Base-by-base conservation (phyloP, 2,797 vertebrate genomes). In the Lates japonicus region DNA sequence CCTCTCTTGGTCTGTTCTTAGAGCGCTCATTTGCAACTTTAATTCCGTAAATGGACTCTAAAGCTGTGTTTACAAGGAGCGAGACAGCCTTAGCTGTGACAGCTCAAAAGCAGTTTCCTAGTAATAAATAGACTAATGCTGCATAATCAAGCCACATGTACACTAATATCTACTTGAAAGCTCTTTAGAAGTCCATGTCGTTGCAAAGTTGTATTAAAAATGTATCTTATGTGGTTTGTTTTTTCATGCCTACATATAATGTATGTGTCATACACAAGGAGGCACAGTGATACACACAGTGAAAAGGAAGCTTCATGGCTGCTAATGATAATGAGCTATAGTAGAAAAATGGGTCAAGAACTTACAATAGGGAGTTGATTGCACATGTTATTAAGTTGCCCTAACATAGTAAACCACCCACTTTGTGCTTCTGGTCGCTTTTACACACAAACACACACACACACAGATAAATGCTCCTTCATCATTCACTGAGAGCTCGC, bases 1-100 rank as follows among this genome's bases (percentile, higher is more conserved):
- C 64, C 70, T 64, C 67, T 84, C 78, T 74, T 78, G 78, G 84
- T 83, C 76, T 85, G 84, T 90, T 87, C 80, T 80, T 70, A 41
- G 74, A 87, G 77, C 20, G 9, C 84, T 93, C 84, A 92, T 91
- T 93, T 92, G 87, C 91, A 91, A 91, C 89, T 92, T 90, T 93
- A 93, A 94, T 93, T 92, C 90, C 72, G 78, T 88, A 91, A 93
- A 95, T 91, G 90, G 91, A 92, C 87, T 90, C 88, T 69, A 90
- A 90, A 93, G 89, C 91, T 76, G 86, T 90, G 92, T 92, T 92
- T 92, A 93, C 88, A 87, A 70, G 84, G 66, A 82, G 70, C 29
- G 5, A 84, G 83, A 82, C 86, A 85, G 87, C 86, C 86, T 84
- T 70, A 48, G 76, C 78, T 57, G 62, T 88, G 91, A 92, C 90